Percentiles rank a stretch among this genome's conserved stretches.
phyloP scores from a whole-genome alignment of 2,888 invertebrate genomes.

The Spilarctia lutea region DNA sequence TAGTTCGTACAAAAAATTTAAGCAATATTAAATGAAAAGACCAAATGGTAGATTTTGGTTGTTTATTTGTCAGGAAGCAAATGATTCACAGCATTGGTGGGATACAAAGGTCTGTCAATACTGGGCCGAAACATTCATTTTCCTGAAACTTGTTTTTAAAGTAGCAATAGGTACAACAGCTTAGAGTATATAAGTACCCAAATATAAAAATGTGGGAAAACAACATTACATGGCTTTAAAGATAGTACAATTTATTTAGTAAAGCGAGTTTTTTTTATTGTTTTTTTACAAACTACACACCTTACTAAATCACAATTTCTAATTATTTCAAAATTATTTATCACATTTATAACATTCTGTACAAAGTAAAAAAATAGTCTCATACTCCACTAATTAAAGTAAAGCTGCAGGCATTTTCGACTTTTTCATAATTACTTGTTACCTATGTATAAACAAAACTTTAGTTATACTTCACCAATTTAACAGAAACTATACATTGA shows the following conservation, averaged over 20 bases:
- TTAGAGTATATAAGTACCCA: constrained; percentile 81
- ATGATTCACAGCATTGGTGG: constrained; percentile 87
- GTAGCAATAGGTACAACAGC: constrained; percentile 80
- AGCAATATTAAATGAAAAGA: constrained; percentile 46
- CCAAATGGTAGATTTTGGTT: constrained; percentile 76
- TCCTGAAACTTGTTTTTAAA: constrained; percentile 73
- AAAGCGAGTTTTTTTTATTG: constrained; percentile 77
- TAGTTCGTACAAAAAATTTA: not conserved
- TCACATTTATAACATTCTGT: constrained; percentile 85
- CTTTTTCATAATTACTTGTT: constrained; percentile 53
- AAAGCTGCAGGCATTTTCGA: constrained; percentile 71
- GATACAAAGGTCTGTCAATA: constrained; percentile 83
- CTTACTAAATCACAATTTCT: constrained; percentile 85
- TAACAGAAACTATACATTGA: constrained; percentile 54
- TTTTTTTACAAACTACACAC: constrained; percentile 79
- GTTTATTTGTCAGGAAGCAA: constrained; percentile 86
- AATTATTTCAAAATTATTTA: constrained; percentile 84
- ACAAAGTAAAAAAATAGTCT: constrained; percentile 85
- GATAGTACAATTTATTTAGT: constrained; percentile 77
- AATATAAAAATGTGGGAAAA: constrained; percentile 82
- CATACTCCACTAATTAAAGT: constrained; percentile 80
- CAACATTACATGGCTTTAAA: constrained; percentile 76
- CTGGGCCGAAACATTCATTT: constrained; percentile 80
- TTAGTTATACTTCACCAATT: constrained; percentile 46
- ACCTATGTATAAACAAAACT: constrained; percentile 55